Base-by-base conservation (phyloP, 2,797 vertebrate species). In the Avahi laniger region DNA sequence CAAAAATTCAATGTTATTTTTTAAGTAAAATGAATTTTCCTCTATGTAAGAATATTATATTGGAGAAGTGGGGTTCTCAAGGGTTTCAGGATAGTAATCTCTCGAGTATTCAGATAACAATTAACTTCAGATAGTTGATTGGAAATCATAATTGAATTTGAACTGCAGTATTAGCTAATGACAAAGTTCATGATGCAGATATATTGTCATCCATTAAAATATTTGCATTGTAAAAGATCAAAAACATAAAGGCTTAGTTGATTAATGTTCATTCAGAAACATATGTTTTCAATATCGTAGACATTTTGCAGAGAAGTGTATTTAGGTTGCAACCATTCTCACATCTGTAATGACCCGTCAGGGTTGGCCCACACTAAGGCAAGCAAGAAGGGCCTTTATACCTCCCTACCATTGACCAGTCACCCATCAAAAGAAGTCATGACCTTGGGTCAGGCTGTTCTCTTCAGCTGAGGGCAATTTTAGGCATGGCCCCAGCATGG, bases 151-250 rank as follows among this genome's bases (percentile, higher is more conserved):
- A 96, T 86, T 97, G 78, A 73, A 52, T 95, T 95, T 59, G 59
- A 97, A 98, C 43, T 69, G 2, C 26, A 73, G 52, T n/a, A 72
- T 90, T 95, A 90, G 38, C 61, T 92, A 97, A 93, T 93, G 35
- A 81, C 81, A 96, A 93, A 93, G 65, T 91, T 95, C 87, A 87
- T 85, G 18, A 95, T 88, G 30, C 93, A 97, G 93, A 96, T 92
- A 89, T 24, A 90, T 15, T 93, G 33, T 33, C 75, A 89, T 65
- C 43, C 92, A 96, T 94, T 97, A 98, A 94, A 93, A 89, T 94
- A 75, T 93, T 83, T 92, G 43, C 82, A 92, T 28, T 97, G 72
- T 73, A 0, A 89, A 95, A 94, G n/a, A 93, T 97, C 63, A 95
- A 81, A 94, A 54, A 28, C 35, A 95, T 48, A 97, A 90, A 35